Base-by-base conservation (phyloP, 23 tunicate genomes). In the Corella eumyota region DNA sequence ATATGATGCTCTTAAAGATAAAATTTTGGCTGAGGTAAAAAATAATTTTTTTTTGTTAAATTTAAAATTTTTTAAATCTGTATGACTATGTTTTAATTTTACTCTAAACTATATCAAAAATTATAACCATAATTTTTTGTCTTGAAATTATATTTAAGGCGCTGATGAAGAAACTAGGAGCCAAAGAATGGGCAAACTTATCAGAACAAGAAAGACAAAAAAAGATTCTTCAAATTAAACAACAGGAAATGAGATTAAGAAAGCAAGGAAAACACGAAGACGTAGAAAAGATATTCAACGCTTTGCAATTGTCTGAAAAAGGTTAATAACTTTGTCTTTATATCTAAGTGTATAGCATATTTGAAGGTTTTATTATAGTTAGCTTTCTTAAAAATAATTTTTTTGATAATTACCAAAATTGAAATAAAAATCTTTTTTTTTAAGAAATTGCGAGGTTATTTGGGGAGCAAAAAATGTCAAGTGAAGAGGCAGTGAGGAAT, bases 1-100 rank as follows among this genome's bases (percentile, higher is more conserved):
- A 61, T 88, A 78, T 32, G 96, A 88, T 37, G 76, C 61, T 6
- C 64, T 88, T 26, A 88, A 88, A 62, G 96, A 88, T 50, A 88
- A 88, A 79, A 33, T 77, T 0, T 46, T 78, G 7, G 87, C 96
- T 24, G 88, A 78, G 81, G 96, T 88, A 36, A 64, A 36, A 19
- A 15, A 11, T 45, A 0, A 15, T 28, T 60, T 7, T 11, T n/a
- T n/a, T n/a, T n/a, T n/a, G n/a, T n/a, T 9, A 15, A 15, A 15
- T 21, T 21, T n/a, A n/a, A n/a, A n/a, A n/a, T n/a, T n/a, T n/a
- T n/a, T n/a, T n/a, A n/a, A n/a, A n/a, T n/a, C n/a, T n/a, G n/a
- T n/a, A n/a, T n/a, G n/a, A n/a, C n/a, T n/a, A n/a, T n/a, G n/a
- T n/a, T n/a, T n/a, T n/a, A n/a, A n/a, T n/a, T n/a, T n/a, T n/a